phyloP scores from a whole-genome alignment of 2,797 vertebrate species.

The Capromys pilorides region DNA sequence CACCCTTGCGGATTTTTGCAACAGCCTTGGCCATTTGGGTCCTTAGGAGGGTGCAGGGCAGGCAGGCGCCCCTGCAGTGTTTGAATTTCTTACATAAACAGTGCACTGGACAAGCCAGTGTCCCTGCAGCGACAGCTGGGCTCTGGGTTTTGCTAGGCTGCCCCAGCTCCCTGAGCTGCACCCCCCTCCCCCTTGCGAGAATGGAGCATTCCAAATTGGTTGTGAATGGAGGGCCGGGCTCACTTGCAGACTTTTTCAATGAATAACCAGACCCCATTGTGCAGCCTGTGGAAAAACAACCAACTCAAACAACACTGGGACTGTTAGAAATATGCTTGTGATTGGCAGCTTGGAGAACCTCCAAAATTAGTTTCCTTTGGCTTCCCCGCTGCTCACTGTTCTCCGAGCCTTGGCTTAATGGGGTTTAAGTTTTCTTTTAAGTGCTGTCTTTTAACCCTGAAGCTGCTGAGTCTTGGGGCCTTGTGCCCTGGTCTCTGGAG shows the following conservation, averaged over 20 bases:
- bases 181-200: conserved; percentile 78
- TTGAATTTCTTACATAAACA: conserved; percentile 85
- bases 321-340: conserved; percentile 84
- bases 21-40: background rate
- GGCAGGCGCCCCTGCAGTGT: conserved; percentile 70
- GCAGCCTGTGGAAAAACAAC: conserved; percentile 86
- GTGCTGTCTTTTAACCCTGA: conserved; percentile 75
- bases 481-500: background rate
- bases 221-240: conserved; percentile 88
- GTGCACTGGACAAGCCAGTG: conserved; percentile 71
- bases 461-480: conserved; percentile 56
- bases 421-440: conserved; percentile 69
- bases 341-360: conserved; percentile 86
- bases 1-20: conserved; percentile 68
- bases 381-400: conserved; percentile 82
- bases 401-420: conserved; percentile 76
- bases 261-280: conserved; percentile 89
- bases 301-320: conserved; percentile 84
- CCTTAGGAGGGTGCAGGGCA: conserved; percentile 6
- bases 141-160: conserved; percentile 82
- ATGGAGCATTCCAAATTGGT: conserved; percentile 87
- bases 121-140: conserved; percentile 84
- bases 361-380: conserved; percentile 85
- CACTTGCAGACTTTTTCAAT: conserved; percentile 83
- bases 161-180: conserved; percentile 38